Evolutionary conservation across 2,113 vertebrate genomes (phyloP).

Genomic region (Anarrhichthys ocellatus): DNA sequence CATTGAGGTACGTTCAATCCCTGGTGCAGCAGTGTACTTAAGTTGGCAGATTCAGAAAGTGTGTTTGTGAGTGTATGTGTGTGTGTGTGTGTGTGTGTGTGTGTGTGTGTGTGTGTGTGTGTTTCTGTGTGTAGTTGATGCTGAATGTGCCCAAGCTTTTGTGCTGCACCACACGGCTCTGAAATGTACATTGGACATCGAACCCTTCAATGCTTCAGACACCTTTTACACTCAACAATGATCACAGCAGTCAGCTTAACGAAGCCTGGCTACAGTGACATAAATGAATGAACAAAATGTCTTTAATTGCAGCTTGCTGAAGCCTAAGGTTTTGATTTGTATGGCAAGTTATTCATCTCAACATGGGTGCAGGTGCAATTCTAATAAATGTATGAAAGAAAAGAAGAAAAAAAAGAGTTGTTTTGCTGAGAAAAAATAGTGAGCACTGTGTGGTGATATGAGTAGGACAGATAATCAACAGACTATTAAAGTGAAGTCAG

Average conservation of each 20-base stretch:
- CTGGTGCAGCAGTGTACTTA: constrained; percentile 42
- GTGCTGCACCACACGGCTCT: constrained; percentile 21
- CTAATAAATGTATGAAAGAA: constrained; percentile 1
- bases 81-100: background rate
- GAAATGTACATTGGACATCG: constrained; percentile 40
- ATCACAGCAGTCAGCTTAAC: constrained; percentile 43
- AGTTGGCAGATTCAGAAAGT: constrained; percentile 40
- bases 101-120: background rate
- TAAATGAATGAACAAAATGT: constrained; percentile 35
- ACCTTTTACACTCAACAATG: constrained; percentile 18
- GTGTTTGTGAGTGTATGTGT: constrained; percentile 4
- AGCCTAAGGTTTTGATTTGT: constrained; percentile 24
- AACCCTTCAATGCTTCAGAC: constrained; percentile 24
- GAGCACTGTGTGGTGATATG: background rate
- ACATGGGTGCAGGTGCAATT: constrained; percentile 8
- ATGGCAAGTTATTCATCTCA: constrained; percentile 12
- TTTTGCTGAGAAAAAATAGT: background rate
- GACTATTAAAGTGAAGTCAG: background rate
- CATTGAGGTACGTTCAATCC: constrained; percentile 52
- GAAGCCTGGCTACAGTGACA: background rate
- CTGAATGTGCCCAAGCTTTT: constrained; percentile 36
- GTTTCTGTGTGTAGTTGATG: background rate
- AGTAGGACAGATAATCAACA: background rate
- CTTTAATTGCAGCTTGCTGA: constrained; percentile 25
- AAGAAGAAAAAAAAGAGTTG: background rate